Base-by-base conservation (phyloP, 2,797 vertebrate species). In the Melanogrammus aeglefinus region DNA sequence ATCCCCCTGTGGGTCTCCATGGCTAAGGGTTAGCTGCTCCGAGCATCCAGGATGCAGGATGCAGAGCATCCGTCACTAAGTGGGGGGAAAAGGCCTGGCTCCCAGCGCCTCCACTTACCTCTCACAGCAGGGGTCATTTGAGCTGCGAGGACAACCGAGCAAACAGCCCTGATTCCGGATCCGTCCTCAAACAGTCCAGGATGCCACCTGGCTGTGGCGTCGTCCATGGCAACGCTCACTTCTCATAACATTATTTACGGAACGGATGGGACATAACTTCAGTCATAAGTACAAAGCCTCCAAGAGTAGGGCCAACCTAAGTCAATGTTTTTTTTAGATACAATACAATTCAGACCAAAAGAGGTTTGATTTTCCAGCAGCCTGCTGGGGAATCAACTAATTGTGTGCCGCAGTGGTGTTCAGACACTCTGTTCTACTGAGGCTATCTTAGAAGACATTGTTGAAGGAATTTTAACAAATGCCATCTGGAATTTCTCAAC, bases 31-130 rank as follows among this genome's bases (percentile, higher is more conserved):
- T 88, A 93, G 79, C 77, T 73, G 75, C 69, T 27, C 75, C 36
- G 83, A 92, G 85, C 89, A 94, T 95, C 89, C 94, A 94, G 94
- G 94, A 95, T 93, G 85, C 92, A 94, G 94, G 92, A 93, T 89
- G 84, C 79, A 79, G 72, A 0, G 84, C 75, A 90, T 95, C 92
- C 90, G 91, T 79, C 80, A 33, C 36, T 73, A 33, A n/a, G 74
- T 35, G 82, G 47, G 83, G 69, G 81, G 33, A 18, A 35, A 1
- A 80, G 79, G 75, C 74, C 81, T 78, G 75, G 73, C 75, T 75
- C 87, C 74, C 82, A 79, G 79, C 72, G 33, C 38, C 77, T 78
- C 51, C 73, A 66, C 84, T 72, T 21, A 70, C 63, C 75, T 76
- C 77, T 70, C 31, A n/a, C 71, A 73, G 75, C 36, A 36, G 79